Percentiles rank a stretch among this genome's conserved stretches.
These are phyloP conservation scores for Dicranocentrus wangi DNA, from an alignment of 2,888 invertebrate genomes.

Conservation along the genomic window DNA sequence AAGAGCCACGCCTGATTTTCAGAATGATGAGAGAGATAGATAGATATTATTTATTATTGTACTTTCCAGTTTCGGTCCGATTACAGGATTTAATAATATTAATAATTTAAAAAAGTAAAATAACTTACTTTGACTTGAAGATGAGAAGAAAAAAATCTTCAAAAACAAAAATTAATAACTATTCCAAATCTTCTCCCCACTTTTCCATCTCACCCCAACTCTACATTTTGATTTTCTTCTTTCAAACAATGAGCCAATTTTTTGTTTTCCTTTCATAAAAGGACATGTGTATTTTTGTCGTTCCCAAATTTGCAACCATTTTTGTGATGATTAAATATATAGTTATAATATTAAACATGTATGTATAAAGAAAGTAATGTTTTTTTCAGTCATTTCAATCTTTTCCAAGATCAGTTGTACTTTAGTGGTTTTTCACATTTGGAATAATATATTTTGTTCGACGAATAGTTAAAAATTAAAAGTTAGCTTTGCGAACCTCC, in stretches of 20 bases:
- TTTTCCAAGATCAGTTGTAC: slow-evolving; percentile 44
- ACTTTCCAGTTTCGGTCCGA: slow-evolving; percentile 20
- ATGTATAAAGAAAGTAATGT: slow-evolving; percentile 12
- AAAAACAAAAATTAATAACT: too few species aligned
- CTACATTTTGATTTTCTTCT: too few species aligned
- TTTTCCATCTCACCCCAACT: not conserved
- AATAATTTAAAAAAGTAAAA: too few species aligned
- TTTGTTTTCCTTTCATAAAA: too few species aligned
- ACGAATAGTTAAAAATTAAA: not conserved
- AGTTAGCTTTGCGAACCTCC: too few species aligned
- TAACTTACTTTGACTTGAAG: too few species aligned
- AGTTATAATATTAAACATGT: not conserved
- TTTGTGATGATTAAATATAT: too few species aligned
- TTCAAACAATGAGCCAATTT: too few species aligned
- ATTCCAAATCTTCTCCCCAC: slow-evolving; percentile 1
- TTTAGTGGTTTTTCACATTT: slow-evolving; percentile 30
- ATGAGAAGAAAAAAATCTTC: not conserved
- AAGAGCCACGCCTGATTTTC: not conserved
- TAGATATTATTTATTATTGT: slow-evolving; percentile 5
- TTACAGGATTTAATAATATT: not conserved
- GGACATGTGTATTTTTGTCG: too few species aligned
- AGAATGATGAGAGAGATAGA: not conserved
- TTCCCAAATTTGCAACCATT: too few species aligned
- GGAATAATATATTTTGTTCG: slow-evolving; percentile 17
- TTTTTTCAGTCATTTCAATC: slow-evolving; percentile 37